A percentile compares a stretch with the other conserved stretches of the same genome.
These are phyloP conservation scores for Dascyllus trimaculatus DNA, from an alignment of 2,113 vertebrate species.

Conservation along the genomic window DNA sequence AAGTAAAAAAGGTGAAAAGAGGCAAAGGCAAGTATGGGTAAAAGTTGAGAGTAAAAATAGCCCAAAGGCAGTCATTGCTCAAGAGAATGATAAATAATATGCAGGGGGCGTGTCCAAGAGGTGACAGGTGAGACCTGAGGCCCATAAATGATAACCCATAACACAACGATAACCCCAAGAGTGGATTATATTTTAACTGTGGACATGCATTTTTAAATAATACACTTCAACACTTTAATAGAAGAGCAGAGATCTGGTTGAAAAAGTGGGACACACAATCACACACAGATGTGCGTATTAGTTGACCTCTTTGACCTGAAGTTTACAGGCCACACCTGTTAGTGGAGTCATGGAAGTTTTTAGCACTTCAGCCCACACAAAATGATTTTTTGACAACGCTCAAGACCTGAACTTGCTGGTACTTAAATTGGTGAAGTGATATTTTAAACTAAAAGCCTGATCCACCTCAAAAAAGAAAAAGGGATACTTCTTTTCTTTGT, in stretches of 20 bases:
- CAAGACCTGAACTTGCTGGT: background rate
- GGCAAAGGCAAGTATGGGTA: conserved; percentile 5
- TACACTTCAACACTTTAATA: conserved; percentile 26
- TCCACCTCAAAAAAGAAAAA: conserved; percentile 8
- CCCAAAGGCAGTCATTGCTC: conserved; percentile 8
- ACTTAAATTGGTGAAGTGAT: background rate
- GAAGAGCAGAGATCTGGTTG: conserved; percentile 5
- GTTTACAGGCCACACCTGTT: conserved; percentile 30
- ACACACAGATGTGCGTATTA: background rate
- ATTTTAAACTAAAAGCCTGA: background rate
- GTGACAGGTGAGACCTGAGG: conserved; percentile 24
- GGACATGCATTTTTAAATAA: conserved; percentile 28
- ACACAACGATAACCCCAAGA: conserved; percentile 5
- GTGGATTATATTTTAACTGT: background rate
- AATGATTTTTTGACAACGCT: background rate
- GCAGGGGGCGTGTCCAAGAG: background rate
- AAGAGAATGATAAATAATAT: conserved; percentile 29
- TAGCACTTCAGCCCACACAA: background rate
- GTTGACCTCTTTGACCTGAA: conserved; percentile 29
- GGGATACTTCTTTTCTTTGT: background rate
- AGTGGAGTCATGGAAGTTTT: background rate
- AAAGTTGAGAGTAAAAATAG: conserved; percentile 47
- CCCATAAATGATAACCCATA: background rate
- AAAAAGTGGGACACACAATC: background rate
- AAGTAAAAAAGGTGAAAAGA: background rate